These are phyloP conservation scores for Rhinopomastus cyanomelas DNA, from an alignment of 2,113 vertebrate genomes.

Conservation along the genomic window DNA sequence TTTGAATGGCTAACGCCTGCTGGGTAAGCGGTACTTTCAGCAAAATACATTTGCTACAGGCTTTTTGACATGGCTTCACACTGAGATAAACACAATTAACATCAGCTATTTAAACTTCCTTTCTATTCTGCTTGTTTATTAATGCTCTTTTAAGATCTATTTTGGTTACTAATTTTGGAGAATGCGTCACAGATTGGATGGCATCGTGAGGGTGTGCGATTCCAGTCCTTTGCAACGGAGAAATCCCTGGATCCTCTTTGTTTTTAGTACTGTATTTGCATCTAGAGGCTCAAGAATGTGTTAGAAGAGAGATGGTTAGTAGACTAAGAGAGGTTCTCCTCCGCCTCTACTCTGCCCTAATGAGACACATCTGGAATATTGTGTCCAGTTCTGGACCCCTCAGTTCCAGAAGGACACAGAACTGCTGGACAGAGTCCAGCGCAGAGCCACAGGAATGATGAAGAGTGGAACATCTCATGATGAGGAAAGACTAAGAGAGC, in stretches of 20 bases:
- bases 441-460: too few species aligned
- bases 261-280: not conserved
- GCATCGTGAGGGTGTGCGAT: not conserved
- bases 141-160: constrained; percentile 53
- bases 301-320: too few species aligned
- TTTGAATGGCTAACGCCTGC: constrained; percentile 60
- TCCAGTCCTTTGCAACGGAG: not conserved
- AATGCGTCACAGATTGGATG: not conserved
- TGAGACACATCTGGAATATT: too few species aligned
- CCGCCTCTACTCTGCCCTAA: too few species aligned
- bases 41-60: constrained; percentile 70
- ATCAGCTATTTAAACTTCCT: constrained; percentile 64
- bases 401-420: too few species aligned
- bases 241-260: not conserved
- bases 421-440: too few species aligned
- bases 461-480: too few species aligned
- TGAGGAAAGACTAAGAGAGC: too few species aligned
- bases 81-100: constrained; percentile 78
- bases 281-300: not conserved
- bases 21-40: constrained; percentile 67
- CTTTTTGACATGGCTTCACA: constrained; percentile 72
- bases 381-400: too few species aligned
- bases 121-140: constrained; percentile 68
- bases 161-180: constrained; percentile 43
- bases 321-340: too few species aligned